Evolutionary conservation across 2,113 vertebrate species (phyloP), one percentile per base, ranked within the genome.

Genomic region (Pedetes capensis): DNA sequence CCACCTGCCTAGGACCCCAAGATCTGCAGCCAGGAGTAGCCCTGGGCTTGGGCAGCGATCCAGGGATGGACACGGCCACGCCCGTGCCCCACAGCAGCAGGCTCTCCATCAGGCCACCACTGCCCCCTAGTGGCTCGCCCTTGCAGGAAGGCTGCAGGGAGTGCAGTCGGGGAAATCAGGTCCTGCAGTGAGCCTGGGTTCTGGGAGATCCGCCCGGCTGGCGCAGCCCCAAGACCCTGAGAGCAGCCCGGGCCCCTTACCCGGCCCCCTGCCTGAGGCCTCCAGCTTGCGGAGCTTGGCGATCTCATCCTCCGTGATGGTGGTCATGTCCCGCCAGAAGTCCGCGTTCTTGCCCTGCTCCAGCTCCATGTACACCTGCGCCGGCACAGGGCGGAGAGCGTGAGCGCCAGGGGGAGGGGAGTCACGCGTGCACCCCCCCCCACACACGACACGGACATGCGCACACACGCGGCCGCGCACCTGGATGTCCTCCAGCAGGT

Each of bases 281-380:
- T 99, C 99, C 86, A 99, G 98, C 93, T 99, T 99, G 79, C 99
- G 99, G 11, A 99, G 98, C 95, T 99, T 99, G 97, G 98, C 98
- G 95, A 99, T 99, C 97, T 99, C 99, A 0, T 99, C 99, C 95
- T 99, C 99, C 0, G 99, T 99, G 96, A 99, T 99, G 93, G 99
- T 99, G 0, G 99, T 99, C 99, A 99, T 99, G 97, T 99, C 99
- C 79, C 99, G 98, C 99, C 99, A 99, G 96, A 99, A 99, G 97
- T 99, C 99, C 37, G 99, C 99, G 0, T 99, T 99, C 97, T 99
- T 99, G 20, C 99, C 99, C 94, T 99, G 99, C 96, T 99, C 99
- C 76, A 99, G 97, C 95, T 99, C 99, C 99, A 99, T 99, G 97
- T 99, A 99, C 29, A 99, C 99, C 99, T 99, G 91, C 0, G 2